Evolutionary conservation across 2,113 vertebrate genomes (phyloP).

Genomic region (Willisornis vidua): DNA sequence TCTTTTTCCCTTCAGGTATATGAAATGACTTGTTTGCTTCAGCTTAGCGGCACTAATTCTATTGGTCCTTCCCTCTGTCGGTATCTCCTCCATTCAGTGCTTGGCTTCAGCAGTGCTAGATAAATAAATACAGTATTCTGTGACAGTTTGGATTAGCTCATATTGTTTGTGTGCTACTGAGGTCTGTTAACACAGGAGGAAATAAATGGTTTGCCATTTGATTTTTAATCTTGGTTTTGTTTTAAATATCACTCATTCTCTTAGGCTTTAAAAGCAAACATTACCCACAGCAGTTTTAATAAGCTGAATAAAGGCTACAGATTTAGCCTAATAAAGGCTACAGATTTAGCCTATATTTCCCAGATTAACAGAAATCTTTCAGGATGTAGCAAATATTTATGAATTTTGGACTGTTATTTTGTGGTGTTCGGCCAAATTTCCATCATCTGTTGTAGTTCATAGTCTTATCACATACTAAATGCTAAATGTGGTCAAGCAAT

Average conservation of each 20-base stretch:
- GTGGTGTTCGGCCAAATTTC: not conserved
- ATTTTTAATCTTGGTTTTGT: slow-evolving; percentile 21
- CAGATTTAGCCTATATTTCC: not conserved
- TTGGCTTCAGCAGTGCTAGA: not conserved
- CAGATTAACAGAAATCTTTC: not conserved
- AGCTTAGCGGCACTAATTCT: not conserved
- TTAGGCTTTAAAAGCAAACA: not conserved
- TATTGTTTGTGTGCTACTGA: not conserved
- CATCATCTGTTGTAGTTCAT: not conserved
- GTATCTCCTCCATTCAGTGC: not conserved
- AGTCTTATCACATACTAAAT: not conserved
- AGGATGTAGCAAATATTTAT: not conserved
- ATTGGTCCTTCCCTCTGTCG: not conserved
- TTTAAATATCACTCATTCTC: not conserved
- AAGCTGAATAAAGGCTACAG: not conserved
- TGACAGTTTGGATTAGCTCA: not conserved
- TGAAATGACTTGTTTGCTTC: not conserved
- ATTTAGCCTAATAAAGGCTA: not conserved
- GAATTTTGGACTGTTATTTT: not conserved
- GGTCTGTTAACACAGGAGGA: slow-evolving; percentile 15
- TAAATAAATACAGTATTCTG: not conserved
- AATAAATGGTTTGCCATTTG: not conserved
- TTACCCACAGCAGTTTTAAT: not conserved
- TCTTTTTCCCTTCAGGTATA: not conserved
- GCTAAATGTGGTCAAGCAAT: not conserved